Evolutionary conservation across 1,140 invertebrate genomes (phyloP).

Genomic region (Eulimnadia texana): DNA sequence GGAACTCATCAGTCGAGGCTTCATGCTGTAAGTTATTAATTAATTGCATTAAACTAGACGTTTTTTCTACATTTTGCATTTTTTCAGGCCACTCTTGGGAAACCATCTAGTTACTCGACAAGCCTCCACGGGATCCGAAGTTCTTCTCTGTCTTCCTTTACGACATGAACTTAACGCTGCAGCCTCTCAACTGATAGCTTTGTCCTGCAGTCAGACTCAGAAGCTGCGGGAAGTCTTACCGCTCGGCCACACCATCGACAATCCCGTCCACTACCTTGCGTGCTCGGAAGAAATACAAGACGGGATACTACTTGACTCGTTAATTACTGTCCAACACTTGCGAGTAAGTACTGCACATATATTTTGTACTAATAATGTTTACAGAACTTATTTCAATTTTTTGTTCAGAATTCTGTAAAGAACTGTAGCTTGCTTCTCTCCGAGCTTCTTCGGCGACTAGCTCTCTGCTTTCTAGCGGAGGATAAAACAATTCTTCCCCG

Average conservation of each 20-base stretch:
- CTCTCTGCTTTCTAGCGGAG: neutral
- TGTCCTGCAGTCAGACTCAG: neutral
- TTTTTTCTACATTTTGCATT: neutral
- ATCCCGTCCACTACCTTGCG: neutral
- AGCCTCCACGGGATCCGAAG: neutral
- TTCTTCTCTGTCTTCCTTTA: slow-evolving; percentile 1
- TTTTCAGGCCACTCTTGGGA: neutral
- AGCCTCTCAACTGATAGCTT: neutral
- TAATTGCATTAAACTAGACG: neutral
- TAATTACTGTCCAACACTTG: neutral
- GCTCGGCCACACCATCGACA: neutral
- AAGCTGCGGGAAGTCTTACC: neutral
- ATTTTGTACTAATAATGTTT: no score
- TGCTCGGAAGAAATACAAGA: neutral
- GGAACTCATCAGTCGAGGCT: slow-evolving; percentile 7
- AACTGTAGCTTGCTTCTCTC: neutral
- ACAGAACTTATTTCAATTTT: neutral
- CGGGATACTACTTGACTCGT: neutral
- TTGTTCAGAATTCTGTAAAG: neutral
- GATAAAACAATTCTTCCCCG: neutral
- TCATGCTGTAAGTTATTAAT: neutral
- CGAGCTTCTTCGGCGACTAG: slow-evolving; percentile 1
- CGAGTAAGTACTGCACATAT: neutral
- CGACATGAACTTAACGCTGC: neutral
- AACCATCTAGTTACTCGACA: neutral